Evolutionary conservation across 2,888 invertebrate genomes (phyloP), one percentile per base, ranked within the genome.

Genomic region (Aphidoletes aphidimyza): DNA sequence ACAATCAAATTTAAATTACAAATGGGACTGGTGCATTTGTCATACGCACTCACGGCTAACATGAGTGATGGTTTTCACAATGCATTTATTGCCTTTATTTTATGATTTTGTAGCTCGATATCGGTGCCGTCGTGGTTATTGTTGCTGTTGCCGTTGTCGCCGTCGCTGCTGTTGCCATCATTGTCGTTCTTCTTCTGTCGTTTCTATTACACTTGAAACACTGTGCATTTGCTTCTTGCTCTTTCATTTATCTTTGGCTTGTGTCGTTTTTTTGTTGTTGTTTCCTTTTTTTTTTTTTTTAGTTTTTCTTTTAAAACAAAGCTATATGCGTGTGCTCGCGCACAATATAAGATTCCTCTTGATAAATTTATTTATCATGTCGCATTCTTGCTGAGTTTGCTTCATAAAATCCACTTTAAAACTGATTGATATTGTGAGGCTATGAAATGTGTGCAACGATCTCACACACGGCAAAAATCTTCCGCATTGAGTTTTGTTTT

Each of bases 1-100:
- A 69, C 69, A 69, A 69, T 69, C 69, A 69, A 69, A 69, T 69
- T 69, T 69, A 69, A 69, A 69, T 69, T 69, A 69, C 69, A 69
- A 69, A 69, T 69, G 69, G 30, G 69, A 69, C 69, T 69, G 69
- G 69, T 69, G 69, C 69, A 69, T 69, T 69, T 69, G 69, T 69
- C 69, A 69, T 69, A 69, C 69, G 69, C 69, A 69, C 69, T 69
- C 69, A 69, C 34, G 69, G 69, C 69, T 34, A 69, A 69, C 69
- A 69, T 69, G 69, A 69, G 69, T 69, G 69, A 69, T 69, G 69
- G 69, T 69, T 69, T 69, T 69, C 69, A 69, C 69, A 69, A 69
- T 69, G 34, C 69, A 69, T 69, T 69, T 69, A 69, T 69, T 69
- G 69, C 69, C 30, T 69, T 69, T 30, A 9, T 69, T 34, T 69